Evolutionary conservation across 2,797 vertebrate species (phyloP).

Genomic region (Coendou prehensilis): DNA sequence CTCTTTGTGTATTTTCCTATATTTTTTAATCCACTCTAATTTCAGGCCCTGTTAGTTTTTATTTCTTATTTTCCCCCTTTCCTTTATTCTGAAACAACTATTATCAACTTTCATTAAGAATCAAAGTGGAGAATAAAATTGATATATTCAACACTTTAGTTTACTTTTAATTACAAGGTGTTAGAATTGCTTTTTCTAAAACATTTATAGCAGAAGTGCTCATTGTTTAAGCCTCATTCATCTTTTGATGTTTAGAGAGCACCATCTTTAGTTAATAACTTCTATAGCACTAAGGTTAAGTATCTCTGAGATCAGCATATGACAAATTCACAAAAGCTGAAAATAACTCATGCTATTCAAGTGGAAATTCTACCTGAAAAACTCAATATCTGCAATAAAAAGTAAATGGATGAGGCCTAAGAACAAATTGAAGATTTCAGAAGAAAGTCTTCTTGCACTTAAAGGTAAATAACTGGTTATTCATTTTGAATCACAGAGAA

Average conservation of each 20-base stretch:
- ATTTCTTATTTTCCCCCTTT: background rate
- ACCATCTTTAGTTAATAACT: background rate
- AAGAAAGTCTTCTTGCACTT: background rate
- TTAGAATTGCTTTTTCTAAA: background rate
- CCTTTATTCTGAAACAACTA: slow-evolving; percentile 14
- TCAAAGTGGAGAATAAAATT: slow-evolving; percentile 12
- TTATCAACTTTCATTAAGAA: slow-evolving; percentile 11
- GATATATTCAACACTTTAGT: background rate
- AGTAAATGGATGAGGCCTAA: background rate
- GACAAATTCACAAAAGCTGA: background rate
- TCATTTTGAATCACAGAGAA: background rate
- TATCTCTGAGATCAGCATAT: background rate
- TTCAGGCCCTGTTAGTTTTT: background rate
- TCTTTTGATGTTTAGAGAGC: background rate
- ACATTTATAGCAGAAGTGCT: background rate
- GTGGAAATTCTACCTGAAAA: slow-evolving; percentile 6
- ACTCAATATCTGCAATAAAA: background rate
- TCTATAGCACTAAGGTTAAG: background rate
- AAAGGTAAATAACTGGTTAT: background rate
- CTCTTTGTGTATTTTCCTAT: background rate
- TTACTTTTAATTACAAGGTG: slow-evolving; percentile 5
- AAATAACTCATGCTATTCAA: background rate
- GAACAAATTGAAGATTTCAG: background rate
- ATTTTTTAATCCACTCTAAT: background rate
- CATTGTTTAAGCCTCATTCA: background rate